Evolutionary conservation across 23 tunicate genomes (phyloP), one percentile per base, ranked within the genome.

Genomic region (Ascidia mentula): DNA sequence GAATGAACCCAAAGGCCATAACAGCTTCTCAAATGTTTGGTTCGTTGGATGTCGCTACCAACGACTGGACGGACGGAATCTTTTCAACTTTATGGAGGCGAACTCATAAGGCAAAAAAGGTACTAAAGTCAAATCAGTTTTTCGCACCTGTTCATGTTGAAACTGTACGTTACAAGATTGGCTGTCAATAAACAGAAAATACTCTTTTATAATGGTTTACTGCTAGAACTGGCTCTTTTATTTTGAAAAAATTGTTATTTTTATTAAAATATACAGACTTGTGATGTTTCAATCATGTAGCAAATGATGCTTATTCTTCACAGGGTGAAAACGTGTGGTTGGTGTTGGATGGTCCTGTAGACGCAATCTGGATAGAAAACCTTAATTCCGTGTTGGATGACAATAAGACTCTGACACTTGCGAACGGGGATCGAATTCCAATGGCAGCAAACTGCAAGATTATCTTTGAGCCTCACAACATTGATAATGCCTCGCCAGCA

Each of bases 21-120:
- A 95, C 98, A 20, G 98, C 98, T 0, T 86, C 98, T 24, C 98
- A 95, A 61, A 95, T 95, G 98, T 95, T 95, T 65, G 98, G 98
- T 70, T 73, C 93, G 9, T 83, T 95, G 33, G 98, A 95, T 72
- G 98, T 95, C 53, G 98, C 98, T 39, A 95, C 98, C 36, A 95
- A 95, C 79, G 98, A 95, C 79, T 95, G 98, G 98, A 95, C 98
- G 4, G 98, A 95, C 59, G 98, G 98, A 37, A 95, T 95, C 2
- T 95, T 95, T 59, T 90, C 96, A 37, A 95, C 98, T 31, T 74
- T 95, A 28, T 95, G 98, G 98, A 69, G 98, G 78, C 71, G 98
- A 82, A 85, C 98, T 9, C 95, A 95, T 75, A 95, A 95, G 73
- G 94, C 90, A 35, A 95, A 95, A 45, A 95, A 95, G 80, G 97